Conservation (phyloP, 1,140 invertebrate genomes). For the Octopus bimaculoides region DNA sequence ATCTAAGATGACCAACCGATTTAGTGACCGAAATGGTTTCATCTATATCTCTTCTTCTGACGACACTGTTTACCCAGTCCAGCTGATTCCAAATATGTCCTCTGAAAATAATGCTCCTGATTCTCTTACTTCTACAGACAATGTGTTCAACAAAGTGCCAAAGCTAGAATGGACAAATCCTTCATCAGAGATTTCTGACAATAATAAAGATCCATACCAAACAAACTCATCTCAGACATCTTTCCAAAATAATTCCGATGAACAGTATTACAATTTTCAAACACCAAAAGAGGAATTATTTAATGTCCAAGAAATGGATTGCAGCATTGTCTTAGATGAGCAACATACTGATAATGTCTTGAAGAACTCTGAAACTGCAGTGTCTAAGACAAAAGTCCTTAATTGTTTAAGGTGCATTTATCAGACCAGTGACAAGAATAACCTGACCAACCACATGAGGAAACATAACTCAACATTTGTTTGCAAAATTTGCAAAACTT, state of each 20-base stretch:
- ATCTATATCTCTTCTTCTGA: not conserved
- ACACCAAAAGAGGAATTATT: not conserved
- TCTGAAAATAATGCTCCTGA: not conserved
- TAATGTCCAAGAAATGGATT: not conserved
- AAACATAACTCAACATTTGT: not conserved
- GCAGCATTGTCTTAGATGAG: not conserved
- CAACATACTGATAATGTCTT: not conserved
- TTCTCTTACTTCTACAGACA: not conserved
- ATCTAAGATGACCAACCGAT: no score
- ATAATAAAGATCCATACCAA: not conserved
- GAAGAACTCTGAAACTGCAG: not conserved
- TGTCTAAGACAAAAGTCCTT: not conserved
- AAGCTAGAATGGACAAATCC: not conserved
- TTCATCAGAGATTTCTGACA: not conserved
- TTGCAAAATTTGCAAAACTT: not conserved
- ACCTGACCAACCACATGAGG: not conserved
- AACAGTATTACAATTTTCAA: not conserved
- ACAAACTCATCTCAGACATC: no score
- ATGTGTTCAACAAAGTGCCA: not conserved
- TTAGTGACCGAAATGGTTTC: no score
- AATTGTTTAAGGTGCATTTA: not conserved
- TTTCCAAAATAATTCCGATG: not conserved
- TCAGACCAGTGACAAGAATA: not conserved
- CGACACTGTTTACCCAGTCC: not conserved
- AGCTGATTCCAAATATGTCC: not conserved